Conservation (phyloP, 2,113 vertebrate species). For the Progne subis region DNA sequence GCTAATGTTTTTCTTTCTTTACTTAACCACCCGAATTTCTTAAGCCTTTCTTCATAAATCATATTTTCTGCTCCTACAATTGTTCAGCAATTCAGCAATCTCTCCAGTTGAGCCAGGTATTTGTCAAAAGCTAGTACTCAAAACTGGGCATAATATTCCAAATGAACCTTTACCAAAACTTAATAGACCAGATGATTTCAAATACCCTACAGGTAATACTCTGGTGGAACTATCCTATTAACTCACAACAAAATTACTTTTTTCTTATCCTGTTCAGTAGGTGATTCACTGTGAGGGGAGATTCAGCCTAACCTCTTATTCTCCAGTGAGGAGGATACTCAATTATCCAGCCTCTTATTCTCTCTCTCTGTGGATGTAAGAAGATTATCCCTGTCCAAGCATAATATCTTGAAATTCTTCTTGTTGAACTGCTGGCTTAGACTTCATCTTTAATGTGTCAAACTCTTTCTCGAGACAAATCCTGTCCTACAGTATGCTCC, state of each 20-base stretch:
- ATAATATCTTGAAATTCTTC: neutral
- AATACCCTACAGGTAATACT: neutral
- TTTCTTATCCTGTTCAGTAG: neutral
- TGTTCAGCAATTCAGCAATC: neutral
- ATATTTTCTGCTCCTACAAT: neutral
- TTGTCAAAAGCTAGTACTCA: neutral
- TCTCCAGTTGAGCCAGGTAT: neutral
- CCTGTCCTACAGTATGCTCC: neutral
- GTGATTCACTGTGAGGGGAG: neutral
- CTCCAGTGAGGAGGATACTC: neutral
- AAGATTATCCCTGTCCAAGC: neutral
- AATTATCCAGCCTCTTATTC: neutral
- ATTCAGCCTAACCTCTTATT: neutral
- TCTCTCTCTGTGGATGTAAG: neutral
- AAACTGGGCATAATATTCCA: neutral
- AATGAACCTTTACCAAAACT: neutral
- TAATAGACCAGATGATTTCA: neutral
- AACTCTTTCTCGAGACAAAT: neutral
- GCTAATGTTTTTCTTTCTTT: neutral
- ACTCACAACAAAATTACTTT: neutral
- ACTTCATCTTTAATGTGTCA: neutral
- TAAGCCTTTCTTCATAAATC: neutral
- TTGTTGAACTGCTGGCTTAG: neutral
- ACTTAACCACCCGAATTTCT: neutral
- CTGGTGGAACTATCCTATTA: neutral